These are phyloP conservation scores for Salvelinus alpinus DNA, from an alignment of 2,113 vertebrate genomes.

Conservation along the genomic window DNA sequence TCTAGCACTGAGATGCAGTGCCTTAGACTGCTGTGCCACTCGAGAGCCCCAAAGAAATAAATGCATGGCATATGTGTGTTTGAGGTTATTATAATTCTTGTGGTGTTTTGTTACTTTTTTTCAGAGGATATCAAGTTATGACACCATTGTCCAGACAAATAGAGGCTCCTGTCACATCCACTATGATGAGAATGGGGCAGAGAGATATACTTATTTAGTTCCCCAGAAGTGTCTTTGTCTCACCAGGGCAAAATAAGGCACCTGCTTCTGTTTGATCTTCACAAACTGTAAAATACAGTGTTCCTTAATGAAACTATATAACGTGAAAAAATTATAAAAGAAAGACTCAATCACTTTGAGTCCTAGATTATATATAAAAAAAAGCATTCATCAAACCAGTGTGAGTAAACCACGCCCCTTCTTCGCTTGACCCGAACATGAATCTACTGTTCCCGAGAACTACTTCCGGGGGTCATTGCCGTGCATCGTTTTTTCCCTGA, in stretches of 20 bases:
- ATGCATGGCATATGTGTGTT: too few relatives aligned
- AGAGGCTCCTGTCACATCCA: slow-evolving; percentile 89
- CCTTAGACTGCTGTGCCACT: too few relatives aligned
- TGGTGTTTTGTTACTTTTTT: slow-evolving; percentile 31
- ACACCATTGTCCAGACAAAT: slow-evolving; percentile 87
- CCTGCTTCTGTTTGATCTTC: background rate
- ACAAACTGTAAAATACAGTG: slow-evolving; percentile 1
- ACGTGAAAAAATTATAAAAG: too few relatives aligned
- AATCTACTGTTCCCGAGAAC: background rate
- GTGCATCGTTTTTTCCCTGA: background rate
- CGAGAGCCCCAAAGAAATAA: too few relatives aligned
- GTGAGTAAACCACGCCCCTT: too few relatives aligned
- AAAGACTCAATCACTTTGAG: too few relatives aligned
- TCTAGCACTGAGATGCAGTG: too few relatives aligned
- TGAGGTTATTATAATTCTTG: background rate
- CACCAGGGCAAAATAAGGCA: slow-evolving; percentile 50
- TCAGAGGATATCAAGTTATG: slow-evolving; percentile 78
- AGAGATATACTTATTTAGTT: slow-evolving; percentile 82
- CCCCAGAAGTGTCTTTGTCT: slow-evolving; percentile 93
- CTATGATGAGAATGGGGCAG: slow-evolving; percentile 79
- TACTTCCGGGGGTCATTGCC: background rate
- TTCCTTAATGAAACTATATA: background rate
- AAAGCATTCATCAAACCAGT: too few relatives aligned
- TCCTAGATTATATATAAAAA: too few relatives aligned
- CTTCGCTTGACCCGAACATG: background rate